phyloP scores from a whole-genome alignment of 2,797 vertebrate species.

The Tarsius wallacei region DNA sequence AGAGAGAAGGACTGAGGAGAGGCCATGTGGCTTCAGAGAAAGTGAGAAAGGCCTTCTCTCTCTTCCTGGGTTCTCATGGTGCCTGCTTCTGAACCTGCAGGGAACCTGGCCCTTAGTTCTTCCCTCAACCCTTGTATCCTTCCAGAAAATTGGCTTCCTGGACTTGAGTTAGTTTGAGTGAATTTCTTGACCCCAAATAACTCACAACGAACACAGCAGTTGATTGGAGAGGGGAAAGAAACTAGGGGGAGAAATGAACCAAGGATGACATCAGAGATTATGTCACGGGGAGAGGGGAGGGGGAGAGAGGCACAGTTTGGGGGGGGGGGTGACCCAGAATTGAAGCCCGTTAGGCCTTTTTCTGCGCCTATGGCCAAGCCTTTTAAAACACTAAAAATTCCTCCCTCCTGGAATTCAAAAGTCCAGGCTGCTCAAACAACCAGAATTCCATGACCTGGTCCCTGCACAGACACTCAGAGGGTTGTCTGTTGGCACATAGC shows the following conservation, averaged over 20 bases:
- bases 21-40: not conserved
- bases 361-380: not conserved
- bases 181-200: not conserved
- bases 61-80: not conserved
- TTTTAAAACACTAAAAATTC: not conserved
- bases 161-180: not conserved
- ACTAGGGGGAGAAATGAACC: not conserved
- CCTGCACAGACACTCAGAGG: not conserved
- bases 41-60: not conserved
- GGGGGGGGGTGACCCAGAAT: not conserved
- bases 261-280: not conserved
- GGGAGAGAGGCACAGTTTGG: not conserved
- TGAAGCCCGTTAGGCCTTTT: not conserved
- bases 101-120: not conserved
- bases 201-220: not conserved
- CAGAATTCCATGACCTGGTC: not conserved
- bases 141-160: not conserved
- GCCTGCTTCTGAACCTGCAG: not conserved
- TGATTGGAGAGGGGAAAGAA: not conserved
- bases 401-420: not conserved
- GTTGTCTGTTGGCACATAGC: no score
- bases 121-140: not conserved
- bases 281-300: not conserved
- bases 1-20: not conserved
- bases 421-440: not conserved